phyloP scores from a whole-genome alignment of 2,797 vertebrate species.

The Florisuga fusca region DNA sequence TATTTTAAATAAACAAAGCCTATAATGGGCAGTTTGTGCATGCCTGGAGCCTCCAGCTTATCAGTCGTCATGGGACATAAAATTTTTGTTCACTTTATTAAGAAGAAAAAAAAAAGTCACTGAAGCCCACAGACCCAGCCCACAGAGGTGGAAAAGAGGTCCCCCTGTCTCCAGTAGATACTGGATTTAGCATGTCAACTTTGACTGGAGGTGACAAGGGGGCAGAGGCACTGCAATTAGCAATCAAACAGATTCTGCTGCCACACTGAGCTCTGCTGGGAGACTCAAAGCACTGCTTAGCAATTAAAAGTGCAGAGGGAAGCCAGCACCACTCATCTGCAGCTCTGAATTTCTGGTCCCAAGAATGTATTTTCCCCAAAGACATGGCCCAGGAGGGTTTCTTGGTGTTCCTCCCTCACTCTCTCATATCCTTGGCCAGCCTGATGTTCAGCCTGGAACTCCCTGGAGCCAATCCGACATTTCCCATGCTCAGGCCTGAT shows the following conservation, averaged over 20 bases:
- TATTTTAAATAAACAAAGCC: constrained; percentile 18
- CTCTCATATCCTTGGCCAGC: not conserved
- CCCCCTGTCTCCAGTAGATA: not conserved
- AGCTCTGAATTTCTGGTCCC: not conserved
- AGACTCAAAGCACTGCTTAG: not conserved
- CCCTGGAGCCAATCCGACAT: rapidly evolving
- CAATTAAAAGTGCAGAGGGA: not conserved
- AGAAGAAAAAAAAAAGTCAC: not conserved
- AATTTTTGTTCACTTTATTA: constrained; percentile 7
- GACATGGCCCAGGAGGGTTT: not conserved
- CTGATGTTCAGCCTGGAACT: not conserved
- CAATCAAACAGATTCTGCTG: not conserved
- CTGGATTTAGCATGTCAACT: not conserved
- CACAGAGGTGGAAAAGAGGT: not conserved
- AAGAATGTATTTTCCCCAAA: not conserved
- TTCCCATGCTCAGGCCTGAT: not conserved
- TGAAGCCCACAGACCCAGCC: not conserved
- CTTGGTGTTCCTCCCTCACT: rapidly evolving
- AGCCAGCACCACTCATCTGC: not conserved
- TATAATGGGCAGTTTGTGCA: not conserved
- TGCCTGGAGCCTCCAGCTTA: constrained; percentile 37
- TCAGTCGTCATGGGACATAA: not conserved
- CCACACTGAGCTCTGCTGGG: not conserved
- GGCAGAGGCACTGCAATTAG: not conserved
- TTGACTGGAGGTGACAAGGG: not conserved